These are phyloP conservation scores for Dolichopus griseipennis DNA, from an alignment of 2,888 invertebrate species.

Conservation along the genomic window DNA sequence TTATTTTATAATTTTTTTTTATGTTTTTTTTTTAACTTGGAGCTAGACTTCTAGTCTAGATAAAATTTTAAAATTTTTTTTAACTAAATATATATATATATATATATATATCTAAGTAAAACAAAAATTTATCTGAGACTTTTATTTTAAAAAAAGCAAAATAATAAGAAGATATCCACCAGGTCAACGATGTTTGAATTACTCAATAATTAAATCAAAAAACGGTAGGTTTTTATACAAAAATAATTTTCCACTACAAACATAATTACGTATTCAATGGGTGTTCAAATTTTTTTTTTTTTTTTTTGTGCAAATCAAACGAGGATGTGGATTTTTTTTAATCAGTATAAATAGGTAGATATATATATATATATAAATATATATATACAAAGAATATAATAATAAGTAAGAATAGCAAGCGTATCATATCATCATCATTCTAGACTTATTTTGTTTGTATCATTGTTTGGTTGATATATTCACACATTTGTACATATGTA, in stretches of 20 bases:
- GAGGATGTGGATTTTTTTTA: conserved; percentile 8
- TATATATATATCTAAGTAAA: too few species aligned
- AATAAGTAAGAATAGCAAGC: too few species aligned
- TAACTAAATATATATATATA: too few species aligned
- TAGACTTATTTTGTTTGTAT: background rate
- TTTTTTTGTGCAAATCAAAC: background rate
- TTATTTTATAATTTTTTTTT: too few species aligned
- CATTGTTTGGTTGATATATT: too few species aligned
- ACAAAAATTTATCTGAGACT: too few species aligned
- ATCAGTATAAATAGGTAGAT: background rate
- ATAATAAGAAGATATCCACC: background rate
- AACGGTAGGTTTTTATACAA: conserved; percentile 9
- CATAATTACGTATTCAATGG: conserved; percentile 9
- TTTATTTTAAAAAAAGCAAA: background rate
- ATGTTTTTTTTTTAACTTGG: too few species aligned
- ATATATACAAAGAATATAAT: too few species aligned
- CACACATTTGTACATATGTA: background rate
- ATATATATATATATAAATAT: background rate
- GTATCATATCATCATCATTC: too few species aligned
- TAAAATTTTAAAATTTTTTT: too few species aligned
- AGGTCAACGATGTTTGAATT: conserved; percentile 1
- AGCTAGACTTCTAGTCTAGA: background rate
- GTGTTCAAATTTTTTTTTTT: too few species aligned
- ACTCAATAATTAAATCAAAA: background rate
- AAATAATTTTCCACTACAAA: background rate